Evolutionary conservation across 2,113 vertebrate genomes (phyloP), one percentile per base, ranked within the genome.

Genomic region (Sorex fumeus): DNA sequence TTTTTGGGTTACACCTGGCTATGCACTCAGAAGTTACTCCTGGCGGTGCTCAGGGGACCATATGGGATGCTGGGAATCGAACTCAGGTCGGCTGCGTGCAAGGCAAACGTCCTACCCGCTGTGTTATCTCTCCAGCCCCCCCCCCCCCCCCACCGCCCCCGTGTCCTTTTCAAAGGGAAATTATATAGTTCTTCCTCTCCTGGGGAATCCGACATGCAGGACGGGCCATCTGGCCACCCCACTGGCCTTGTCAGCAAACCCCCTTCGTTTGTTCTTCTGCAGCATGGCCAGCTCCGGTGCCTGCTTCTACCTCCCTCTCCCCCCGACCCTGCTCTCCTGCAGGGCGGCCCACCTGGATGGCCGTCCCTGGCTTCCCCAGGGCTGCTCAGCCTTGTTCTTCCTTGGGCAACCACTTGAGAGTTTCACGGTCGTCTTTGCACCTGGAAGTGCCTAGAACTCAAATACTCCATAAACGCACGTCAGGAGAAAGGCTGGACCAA

Each of bases 131-230:
- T n/a, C n/a, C n/a, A n/a, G n/a, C n/a, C n/a, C n/a, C n/a, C n/a
- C n/a, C n/a, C n/a, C n/a, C n/a, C n/a, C n/a, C n/a, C n/a, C n/a
- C n/a, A n/a, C n/a, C n/a, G n/a, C n/a, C n/a, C 34, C 77, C 75
- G 74, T 50, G 18, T 64, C 77, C 43, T 75, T 90, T 91, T 74
- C 53, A 84, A 88, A 88, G 45, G 53, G 64, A 91, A 47, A 57
- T 60, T 69, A 75, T 8, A 13, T 23, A 64, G 67, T 50, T 87
- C 91, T 88, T 34, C 90, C 25, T 84, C 66, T 91, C 45, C 78
- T 74, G n/a, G 23, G 62, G 43, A 79, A 40, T 69, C 19, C 71
- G 57, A 40, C 13, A 66, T 47, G 71, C 34, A 76, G 30, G 66
- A 45, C 40, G 66, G 77, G n/a, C 47, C 53, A 21, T 47, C 84